Evolutionary conservation across 2,888 invertebrate genomes (phyloP).

Genomic region (Philhelius pedissequus): DNA sequence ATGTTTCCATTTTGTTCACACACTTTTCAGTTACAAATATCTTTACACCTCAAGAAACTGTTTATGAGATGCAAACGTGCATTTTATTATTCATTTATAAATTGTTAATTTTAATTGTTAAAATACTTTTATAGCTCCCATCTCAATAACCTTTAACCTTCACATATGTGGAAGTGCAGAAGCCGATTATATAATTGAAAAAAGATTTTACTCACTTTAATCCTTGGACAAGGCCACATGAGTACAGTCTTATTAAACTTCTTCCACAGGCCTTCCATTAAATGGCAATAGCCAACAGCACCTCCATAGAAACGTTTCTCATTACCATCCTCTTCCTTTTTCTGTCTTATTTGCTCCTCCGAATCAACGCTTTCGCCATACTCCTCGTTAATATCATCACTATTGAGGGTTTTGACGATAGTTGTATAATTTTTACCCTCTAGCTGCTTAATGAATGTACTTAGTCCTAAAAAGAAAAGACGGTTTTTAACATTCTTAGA

Average conservation of each 20-base stretch:
- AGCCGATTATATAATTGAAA: background rate
- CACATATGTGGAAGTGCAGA: background rate
- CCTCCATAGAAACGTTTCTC: slow-evolving; percentile 36
- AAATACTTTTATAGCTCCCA: too few species aligned
- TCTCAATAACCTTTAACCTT: too few species aligned
- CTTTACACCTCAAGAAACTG: too few species aligned
- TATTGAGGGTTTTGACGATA: slow-evolving; percentile 77
- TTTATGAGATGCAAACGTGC: too few species aligned
- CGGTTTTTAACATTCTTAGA: slow-evolving; percentile 26
- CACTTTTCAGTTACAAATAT: too few species aligned
- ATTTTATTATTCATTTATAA: too few species aligned
- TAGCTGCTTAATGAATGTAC: slow-evolving; percentile 77
- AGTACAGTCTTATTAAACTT: slow-evolving; percentile 77
- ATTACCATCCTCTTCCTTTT: background rate
- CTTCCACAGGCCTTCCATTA: slow-evolving; percentile 75
- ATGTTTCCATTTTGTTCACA: too few species aligned
- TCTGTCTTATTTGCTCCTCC: slow-evolving; percentile 20
- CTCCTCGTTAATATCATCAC: slow-evolving; percentile 73
- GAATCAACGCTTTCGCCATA: slow-evolving; percentile 62
- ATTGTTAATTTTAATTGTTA: too few species aligned
- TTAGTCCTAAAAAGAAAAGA: slow-evolving; percentile 74
- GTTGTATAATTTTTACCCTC: slow-evolving; percentile 77
- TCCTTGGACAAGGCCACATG: slow-evolving; percentile 78
- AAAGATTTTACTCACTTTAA: slow-evolving; percentile 77
- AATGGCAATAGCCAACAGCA: slow-evolving; percentile 75